phyloP scores from a whole-genome alignment of 1,140 invertebrate species.

The Lordiphosa mommai region DNA sequence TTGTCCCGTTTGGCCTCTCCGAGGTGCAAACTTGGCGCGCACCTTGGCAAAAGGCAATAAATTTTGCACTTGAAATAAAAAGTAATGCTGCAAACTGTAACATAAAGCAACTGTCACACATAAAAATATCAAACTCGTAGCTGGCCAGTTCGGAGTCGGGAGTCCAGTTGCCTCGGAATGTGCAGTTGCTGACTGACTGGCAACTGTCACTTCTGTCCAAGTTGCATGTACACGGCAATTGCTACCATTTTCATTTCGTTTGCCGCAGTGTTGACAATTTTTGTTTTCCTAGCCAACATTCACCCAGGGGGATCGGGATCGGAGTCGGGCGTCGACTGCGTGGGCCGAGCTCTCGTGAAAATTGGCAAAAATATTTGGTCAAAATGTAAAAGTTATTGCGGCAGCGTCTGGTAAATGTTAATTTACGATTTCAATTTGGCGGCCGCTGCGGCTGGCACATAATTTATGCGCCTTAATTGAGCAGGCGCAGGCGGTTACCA shows the following conservation, averaged over 20 bases:
- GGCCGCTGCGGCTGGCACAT: conserved; percentile 54
- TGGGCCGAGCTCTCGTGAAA: conserved; percentile 71
- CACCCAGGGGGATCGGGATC: conserved; percentile 24
- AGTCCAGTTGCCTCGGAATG: conserved; percentile 1
- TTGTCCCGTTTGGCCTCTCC: conserved; percentile 19
- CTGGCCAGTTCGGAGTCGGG: conserved; percentile 5
- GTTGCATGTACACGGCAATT: conserved; percentile 69
- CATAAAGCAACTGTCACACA: conserved; percentile 76
- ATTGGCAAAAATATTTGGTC: conserved; percentile 78
- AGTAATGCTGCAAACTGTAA: conserved; percentile 71
- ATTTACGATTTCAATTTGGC: conserved; percentile 78
- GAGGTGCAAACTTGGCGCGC: conserved; percentile 35
- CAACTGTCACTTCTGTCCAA: conserved; percentile 70
- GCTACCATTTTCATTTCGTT: conserved; percentile 76
- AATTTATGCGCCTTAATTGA: conserved; percentile 77
- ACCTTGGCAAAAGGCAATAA: conserved; percentile 74
- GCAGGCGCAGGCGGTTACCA: conserved; percentile 28
- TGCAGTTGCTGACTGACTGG: conserved; percentile 54
- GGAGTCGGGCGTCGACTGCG: conserved; percentile 56
- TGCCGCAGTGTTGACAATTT: conserved; percentile 64
- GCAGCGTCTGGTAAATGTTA: conserved; percentile 69
- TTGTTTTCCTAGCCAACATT: conserved; percentile 40
- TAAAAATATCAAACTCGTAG: conserved; percentile 61
- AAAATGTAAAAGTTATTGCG: conserved; percentile 75
- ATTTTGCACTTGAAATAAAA: conserved; percentile 78